Conservation (phyloP, 2,888 invertebrate species). For the Archaeoteleia sp. region DNA sequence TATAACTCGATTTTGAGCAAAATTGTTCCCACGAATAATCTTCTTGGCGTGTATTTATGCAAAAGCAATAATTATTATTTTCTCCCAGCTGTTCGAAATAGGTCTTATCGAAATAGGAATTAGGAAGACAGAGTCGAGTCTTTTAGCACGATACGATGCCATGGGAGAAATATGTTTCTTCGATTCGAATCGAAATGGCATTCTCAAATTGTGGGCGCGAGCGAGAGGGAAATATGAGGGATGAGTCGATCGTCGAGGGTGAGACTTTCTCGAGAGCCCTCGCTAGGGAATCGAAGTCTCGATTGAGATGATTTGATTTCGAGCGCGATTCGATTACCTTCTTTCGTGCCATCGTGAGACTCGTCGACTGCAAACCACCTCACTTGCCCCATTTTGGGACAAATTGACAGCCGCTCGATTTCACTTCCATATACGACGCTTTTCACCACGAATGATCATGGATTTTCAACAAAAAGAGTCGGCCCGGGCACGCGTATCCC, state of each 20-base stretch:
- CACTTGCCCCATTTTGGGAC: constrained; percentile 44
- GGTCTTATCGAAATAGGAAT: too few relatives aligned
- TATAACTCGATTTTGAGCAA: background rate
- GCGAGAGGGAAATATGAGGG: constrained; percentile 23
- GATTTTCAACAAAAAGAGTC: constrained; percentile 21
- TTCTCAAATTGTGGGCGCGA: constrained; percentile 49
- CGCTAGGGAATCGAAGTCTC: constrained; percentile 56
- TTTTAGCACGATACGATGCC: background rate
- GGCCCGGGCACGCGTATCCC: background rate
- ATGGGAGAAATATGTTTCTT: constrained; percentile 65
- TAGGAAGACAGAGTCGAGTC: too few relatives aligned
- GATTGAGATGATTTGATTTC: constrained; percentile 58
- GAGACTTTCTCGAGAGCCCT: constrained; percentile 49
- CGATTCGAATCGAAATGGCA: constrained; percentile 67
- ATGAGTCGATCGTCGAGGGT: constrained; percentile 16
- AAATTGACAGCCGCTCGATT: constrained; percentile 41
- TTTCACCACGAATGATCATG: constrained; percentile 29
- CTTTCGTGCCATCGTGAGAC: constrained; percentile 40
- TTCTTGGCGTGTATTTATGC: too few relatives aligned
- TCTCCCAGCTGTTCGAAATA: too few relatives aligned
- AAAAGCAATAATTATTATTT: too few relatives aligned
- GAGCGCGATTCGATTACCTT: constrained; percentile 59
- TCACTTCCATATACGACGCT: constrained; percentile 40
- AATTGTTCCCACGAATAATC: too few relatives aligned
- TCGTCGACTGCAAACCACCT: constrained; percentile 32